Evolutionary conservation across 2,888 invertebrate genomes (phyloP), one percentile per base, ranked within the genome.

Genomic region (Caenorhabditis panamensis): DNA sequence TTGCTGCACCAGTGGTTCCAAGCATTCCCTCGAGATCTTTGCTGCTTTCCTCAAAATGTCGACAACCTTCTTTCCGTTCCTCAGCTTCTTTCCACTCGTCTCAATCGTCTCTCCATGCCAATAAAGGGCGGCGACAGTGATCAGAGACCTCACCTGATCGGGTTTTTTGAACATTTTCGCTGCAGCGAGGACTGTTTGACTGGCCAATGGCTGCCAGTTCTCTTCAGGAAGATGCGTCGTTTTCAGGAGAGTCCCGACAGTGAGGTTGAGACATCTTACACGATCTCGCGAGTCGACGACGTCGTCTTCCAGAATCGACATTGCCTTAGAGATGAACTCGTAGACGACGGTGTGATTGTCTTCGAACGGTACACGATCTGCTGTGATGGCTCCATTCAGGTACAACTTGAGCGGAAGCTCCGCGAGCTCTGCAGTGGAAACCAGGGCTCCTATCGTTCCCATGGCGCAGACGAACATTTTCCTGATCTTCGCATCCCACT

Each of bases 391-490:
- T 2, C 97, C 98, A 79, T 89, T 85, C 9, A 99, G 93, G 92
- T 97, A 99, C 66, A 99, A 92, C 83, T 98, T 93, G 49, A 99
- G 92, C 0, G 98, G 96, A 71, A 99, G 92, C 91, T 99, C 98
- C 0, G 97, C 95, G 54, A 96, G 92, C 91, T 98, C 98, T 0
- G 96, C 96, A 92, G 98, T 97, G 64, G 87, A 83, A 56, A 96
- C 96, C 63, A 99, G 93, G 76, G 95, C 95, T 26, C 95, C 95
- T 89, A 99, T 96, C 0, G 97, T 97, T 89, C 96, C 95, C 91
- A 97, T 97, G 91, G 96, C 97, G 92, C 97, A 98, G 92, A 97
- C 96, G 93, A 99, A 96, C 85, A 99, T 96, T 92, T 97, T 98
- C 91, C 95, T 95, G 89, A 97, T 96, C 91, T 99, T 98, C 92